These are phyloP conservation scores for Syrphus vitripennis DNA, from an alignment of 2,888 invertebrate species.

Conservation along the genomic window DNA sequence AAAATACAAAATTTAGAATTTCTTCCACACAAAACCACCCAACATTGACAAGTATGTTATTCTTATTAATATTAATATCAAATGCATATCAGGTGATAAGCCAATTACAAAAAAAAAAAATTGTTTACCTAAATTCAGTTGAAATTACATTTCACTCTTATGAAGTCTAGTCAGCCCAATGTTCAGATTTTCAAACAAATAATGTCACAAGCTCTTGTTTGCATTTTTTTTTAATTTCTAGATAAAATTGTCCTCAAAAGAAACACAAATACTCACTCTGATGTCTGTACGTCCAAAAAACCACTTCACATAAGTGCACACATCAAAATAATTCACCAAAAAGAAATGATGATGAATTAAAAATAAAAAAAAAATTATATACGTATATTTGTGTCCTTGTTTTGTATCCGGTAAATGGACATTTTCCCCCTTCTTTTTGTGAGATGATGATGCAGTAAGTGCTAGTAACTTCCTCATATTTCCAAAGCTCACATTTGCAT, in stretches of 20 bases:
- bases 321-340: constrained; percentile 28
- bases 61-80: no score
- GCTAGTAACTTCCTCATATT: constrained; percentile 47
- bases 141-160: no score
- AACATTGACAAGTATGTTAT: no score
- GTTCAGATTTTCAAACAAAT: neutral
- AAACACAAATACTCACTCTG: constrained; percentile 2
- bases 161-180: neutral
- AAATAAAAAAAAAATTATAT: neutral
- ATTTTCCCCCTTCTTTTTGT: neutral
- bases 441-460: constrained; percentile 6
- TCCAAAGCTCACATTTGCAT: constrained; percentile 41
- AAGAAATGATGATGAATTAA: neutral
- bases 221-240: neutral
- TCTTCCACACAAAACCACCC: no score
- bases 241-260: constrained; percentile 25
- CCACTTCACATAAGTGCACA: constrained; percentile 50
- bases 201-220: neutral
- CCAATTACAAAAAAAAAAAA: no score
- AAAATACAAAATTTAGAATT: no score
- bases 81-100: no score
- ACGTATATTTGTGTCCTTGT: neutral
- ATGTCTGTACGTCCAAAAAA: neutral
- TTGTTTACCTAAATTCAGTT: no score
- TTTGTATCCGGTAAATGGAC: constrained; percentile 36